A percentile compares a stretch with the other conserved stretches of the same genome.
phyloP scores from a whole-genome alignment of 2,113 vertebrate genomes.

The Chaetodon auriga region DNA sequence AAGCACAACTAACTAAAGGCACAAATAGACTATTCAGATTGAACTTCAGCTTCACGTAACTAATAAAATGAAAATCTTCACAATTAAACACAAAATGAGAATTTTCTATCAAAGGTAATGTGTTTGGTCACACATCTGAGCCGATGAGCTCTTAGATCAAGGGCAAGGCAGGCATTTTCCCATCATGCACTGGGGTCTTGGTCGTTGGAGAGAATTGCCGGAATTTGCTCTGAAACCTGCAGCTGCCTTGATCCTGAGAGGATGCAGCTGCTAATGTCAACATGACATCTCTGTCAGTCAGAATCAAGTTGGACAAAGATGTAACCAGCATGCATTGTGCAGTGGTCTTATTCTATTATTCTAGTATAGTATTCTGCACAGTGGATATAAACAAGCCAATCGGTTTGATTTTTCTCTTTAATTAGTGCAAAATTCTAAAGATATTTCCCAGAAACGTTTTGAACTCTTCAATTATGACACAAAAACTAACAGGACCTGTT shows the following conservation, averaged over 20 bases:
- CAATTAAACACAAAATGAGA: neutral
- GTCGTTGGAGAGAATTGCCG: neutral
- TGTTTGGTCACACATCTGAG: neutral
- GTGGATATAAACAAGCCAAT: neutral
- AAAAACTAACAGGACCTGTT: neutral
- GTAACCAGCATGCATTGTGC: neutral
- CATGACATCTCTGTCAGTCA: neutral
- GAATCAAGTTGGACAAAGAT: neutral
- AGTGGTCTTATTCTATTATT: accelerated
- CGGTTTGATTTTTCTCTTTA: neutral
- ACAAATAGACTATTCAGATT: neutral
- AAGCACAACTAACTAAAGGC: neutral
- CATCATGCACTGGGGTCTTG: neutral
- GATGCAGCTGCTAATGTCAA: no score
- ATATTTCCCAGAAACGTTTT: neutral
- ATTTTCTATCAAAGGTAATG: neutral
- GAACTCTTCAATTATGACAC: neutral
- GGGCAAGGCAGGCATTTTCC: neutral
- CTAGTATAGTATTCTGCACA: no score
- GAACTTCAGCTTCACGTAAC: neutral
- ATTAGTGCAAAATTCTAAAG: neutral
- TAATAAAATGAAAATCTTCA: neutral
- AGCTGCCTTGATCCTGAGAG: no score
- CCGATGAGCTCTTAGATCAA: neutral
- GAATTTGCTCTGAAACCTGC: neutral